Percentiles rank a stretch among this genome's conserved stretches.
phyloP scores from a whole-genome alignment of 2,113 vertebrate genomes.

The Callaeas wilsoni region DNA sequence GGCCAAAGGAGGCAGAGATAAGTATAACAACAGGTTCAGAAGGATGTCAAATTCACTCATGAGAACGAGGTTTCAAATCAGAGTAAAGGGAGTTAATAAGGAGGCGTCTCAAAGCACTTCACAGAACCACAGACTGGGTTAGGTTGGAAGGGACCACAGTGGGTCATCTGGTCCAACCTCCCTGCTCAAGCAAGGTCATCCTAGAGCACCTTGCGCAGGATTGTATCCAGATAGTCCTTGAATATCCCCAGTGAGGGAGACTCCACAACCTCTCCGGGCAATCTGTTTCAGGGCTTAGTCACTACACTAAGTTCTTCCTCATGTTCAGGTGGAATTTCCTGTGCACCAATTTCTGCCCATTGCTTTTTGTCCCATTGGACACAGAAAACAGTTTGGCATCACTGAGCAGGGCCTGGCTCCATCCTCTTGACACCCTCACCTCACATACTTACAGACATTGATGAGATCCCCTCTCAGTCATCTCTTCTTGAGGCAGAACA shows the following conservation, averaged over 20 bases:
- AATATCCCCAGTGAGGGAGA: neutral
- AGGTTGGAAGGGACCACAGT: neutral
- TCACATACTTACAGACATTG: neutral
- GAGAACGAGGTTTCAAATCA: neutral
- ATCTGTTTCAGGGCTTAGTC: neutral
- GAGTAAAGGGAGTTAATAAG: neutral
- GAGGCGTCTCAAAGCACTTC: neutral
- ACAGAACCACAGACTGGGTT: neutral
- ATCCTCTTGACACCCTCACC: neutral
- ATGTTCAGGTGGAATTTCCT: neutral
- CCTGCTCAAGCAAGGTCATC: neutral
- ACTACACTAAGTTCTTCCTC: neutral
- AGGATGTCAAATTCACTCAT: neutral
- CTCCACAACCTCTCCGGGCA: neutral
- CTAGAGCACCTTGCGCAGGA: neutral
- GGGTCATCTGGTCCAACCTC: neutral
- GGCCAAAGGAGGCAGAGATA: neutral
- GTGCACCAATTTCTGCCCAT: neutral
- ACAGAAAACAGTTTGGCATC: neutral
- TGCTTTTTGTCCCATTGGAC: neutral
- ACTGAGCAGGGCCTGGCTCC: neutral
- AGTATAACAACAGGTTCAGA: neutral
- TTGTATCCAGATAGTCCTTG: neutral
- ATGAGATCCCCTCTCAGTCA: neutral
- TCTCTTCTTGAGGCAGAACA: neutral